These are phyloP conservation scores for Drosophila fulvimacula DNA, from an alignment of 2,888 invertebrate genomes.

Conservation along the genomic window DNA sequence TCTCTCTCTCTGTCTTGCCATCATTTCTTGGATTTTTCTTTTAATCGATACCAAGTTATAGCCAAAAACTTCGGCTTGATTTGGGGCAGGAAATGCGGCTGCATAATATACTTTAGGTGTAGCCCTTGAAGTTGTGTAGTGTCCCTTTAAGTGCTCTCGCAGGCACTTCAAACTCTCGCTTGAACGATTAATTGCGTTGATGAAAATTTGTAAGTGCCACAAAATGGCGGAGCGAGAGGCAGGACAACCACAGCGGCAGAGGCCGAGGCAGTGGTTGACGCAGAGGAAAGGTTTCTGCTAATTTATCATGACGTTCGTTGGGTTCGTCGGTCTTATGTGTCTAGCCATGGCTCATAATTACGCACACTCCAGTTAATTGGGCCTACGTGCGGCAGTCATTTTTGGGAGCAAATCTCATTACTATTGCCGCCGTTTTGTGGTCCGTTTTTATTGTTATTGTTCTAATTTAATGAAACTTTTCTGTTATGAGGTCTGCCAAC, in stretches of 20 bases:
- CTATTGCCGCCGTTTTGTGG: slow-evolving; percentile 50
- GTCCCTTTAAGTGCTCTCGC: slow-evolving; percentile 20
- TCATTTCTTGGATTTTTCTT: too few species aligned
- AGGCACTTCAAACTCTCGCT: slow-evolving; percentile 36
- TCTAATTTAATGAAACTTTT: slow-evolving; percentile 70
- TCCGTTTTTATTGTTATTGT: slow-evolving; percentile 59
- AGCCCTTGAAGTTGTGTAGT: background rate
- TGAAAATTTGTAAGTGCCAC: slow-evolving; percentile 67
- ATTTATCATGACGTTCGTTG: slow-evolving; percentile 64
- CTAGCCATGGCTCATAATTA: slow-evolving; percentile 40
- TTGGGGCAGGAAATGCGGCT: background rate
- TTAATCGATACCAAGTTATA: background rate
- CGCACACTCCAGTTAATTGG: slow-evolving; percentile 41
- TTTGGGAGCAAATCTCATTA: slow-evolving; percentile 38
- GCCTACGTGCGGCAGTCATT: slow-evolving; percentile 16
- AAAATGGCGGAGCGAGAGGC: background rate
- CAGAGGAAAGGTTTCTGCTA: slow-evolving; percentile 26
- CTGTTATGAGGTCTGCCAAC: slow-evolving; percentile 8
- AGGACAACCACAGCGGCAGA: background rate
- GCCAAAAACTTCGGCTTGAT: background rate
- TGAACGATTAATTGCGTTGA: slow-evolving; percentile 73
- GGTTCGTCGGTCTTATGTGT: slow-evolving; percentile 41
- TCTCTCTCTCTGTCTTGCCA: too few species aligned
- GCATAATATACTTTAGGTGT: slow-evolving; percentile 64
- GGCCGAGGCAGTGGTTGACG: background rate